phyloP scores from a whole-genome alignment of 2,888 invertebrate species.

The Harpagoxenus sublaevis region DNA sequence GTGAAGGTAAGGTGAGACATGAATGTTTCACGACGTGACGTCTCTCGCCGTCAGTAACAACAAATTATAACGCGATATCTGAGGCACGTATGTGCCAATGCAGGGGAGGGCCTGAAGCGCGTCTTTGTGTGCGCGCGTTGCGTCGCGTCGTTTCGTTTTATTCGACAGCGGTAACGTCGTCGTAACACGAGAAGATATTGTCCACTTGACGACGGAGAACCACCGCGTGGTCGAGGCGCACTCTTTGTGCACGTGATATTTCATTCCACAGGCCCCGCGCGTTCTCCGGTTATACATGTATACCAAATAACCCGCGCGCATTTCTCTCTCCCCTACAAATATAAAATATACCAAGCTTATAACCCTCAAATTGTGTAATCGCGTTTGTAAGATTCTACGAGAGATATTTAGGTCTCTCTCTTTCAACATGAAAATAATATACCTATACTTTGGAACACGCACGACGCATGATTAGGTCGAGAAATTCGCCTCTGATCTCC shows the following conservation, averaged over 20 bases:
- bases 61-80: constrained; percentile 66
- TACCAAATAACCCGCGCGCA: constrained; percentile 30
- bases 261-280: constrained; percentile 39
- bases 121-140: not conserved
- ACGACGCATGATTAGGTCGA: not conserved
- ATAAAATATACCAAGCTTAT: constrained; percentile 8
- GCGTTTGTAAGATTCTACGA: not conserved
- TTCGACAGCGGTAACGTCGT: constrained; percentile 78
- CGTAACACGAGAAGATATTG: constrained; percentile 81
- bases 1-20: constrained; percentile 33
- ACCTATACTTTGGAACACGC: not conserved
- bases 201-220: constrained; percentile 77
- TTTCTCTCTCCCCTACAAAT: constrained; percentile 23
- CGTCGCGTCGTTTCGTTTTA: constrained; percentile 56
- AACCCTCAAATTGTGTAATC: constrained; percentile 1
- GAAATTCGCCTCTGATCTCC: not conserved
- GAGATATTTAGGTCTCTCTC: not conserved
- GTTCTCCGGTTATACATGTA: constrained; percentile 9
- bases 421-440: not conserved
- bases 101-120: constrained; percentile 3
- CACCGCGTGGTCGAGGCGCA: constrained; percentile 75
- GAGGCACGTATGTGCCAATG: constrained; percentile 13
- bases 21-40: constrained; percentile 47
- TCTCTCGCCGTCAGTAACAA: constrained; percentile 40
- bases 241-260: constrained; percentile 75